Evolutionary conservation across 2,797 vertebrate genomes (phyloP).

Genomic region (Varecia variegata): DNA sequence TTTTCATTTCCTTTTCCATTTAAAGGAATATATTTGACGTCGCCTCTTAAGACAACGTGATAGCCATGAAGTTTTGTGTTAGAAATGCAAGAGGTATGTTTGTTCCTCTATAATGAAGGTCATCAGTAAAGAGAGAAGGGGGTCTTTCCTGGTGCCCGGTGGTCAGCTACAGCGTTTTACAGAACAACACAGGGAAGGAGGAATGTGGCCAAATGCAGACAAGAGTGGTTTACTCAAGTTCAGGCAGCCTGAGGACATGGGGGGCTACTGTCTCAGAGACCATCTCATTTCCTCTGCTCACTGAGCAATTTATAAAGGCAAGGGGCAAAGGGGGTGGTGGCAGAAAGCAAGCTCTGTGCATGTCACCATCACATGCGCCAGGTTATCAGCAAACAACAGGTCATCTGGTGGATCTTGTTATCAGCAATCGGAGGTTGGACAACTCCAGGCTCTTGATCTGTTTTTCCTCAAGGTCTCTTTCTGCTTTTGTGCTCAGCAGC

Average conservation of each 20-base stretch:
- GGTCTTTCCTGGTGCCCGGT: not conserved
- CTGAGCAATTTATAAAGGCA: not conserved
- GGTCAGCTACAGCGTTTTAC: not conserved
- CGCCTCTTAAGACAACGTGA: not conserved
- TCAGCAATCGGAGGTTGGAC: not conserved
- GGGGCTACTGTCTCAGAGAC: not conserved
- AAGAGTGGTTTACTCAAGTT: too few relatives aligned
- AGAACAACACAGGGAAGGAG: not conserved
- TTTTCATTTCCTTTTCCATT: not conserved
- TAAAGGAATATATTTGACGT: not conserved
- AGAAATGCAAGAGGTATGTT: not conserved
- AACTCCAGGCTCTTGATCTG: not conserved
- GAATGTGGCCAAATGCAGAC: not conserved
- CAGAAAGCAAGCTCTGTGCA: not conserved
- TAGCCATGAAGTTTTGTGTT: not conserved
- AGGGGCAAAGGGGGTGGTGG: not conserved
- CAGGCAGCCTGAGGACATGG: not conserved
- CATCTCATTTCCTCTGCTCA: not conserved
- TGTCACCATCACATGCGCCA: not conserved
- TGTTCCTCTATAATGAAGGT: not conserved
- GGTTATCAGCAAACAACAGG: not conserved
- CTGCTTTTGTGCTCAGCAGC: not conserved
- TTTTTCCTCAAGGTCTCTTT: not conserved
- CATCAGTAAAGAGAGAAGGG: not conserved
- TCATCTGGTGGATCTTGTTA: not conserved